Evolutionary conservation across 1,140 invertebrate species (phyloP).

Genomic region (Drosophila truncata): DNA sequence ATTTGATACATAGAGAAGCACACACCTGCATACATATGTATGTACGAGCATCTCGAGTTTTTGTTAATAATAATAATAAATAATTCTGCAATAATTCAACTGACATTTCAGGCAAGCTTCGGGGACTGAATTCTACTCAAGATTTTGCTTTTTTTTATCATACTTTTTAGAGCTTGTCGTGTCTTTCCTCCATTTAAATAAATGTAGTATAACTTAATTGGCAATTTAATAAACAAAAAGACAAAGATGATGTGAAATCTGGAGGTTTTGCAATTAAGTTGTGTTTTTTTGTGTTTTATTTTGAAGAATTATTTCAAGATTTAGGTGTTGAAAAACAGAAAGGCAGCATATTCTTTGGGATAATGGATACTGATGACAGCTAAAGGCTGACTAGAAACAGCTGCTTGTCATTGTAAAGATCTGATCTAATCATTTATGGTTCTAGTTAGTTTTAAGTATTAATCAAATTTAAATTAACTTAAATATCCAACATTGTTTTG

Average conservation of each 20-base stretch:
- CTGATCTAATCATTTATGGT: background rate
- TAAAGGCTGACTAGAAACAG: background rate
- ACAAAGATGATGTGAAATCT: background rate
- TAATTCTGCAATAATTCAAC: constrained; percentile 62
- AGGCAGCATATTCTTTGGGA: too few relatives aligned
- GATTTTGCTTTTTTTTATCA: constrained; percentile 7
- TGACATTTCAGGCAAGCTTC: constrained; percentile 47
- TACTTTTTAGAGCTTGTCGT: background rate
- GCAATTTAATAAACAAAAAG: constrained; percentile 6
- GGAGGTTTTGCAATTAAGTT: background rate
- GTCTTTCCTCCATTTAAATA: background rate
- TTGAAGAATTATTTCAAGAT: background rate
- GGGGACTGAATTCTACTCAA: constrained; percentile 7
- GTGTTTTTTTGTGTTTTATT: background rate
- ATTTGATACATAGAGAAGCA: constrained; percentile 34
- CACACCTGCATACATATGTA: background rate
- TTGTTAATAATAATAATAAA: constrained; percentile 23
- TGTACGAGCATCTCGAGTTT: constrained; percentile 3
- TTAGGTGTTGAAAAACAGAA: background rate
- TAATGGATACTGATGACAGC: background rate
- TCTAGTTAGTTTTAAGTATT: background rate
- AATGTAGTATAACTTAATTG: constrained; percentile 1
- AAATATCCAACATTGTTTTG: background rate
- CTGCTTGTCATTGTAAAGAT: background rate
- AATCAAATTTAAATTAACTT: background rate